Conservation (phyloP, 2,888 invertebrate species). For the Thera obeliscata region DNA sequence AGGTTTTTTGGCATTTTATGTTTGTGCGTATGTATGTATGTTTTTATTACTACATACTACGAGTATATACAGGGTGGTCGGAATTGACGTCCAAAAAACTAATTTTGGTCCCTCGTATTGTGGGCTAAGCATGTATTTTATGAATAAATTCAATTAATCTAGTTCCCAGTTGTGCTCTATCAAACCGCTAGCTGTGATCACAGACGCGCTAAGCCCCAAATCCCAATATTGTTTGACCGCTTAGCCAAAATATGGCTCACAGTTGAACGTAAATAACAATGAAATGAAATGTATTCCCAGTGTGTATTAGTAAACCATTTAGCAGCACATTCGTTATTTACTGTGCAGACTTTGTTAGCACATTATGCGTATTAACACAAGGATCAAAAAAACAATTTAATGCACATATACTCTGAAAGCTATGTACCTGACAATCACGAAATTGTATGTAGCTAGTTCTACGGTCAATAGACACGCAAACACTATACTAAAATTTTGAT, state of each 20-base stretch:
- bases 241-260: conserved; percentile 19
- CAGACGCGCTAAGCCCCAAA: too few relatives aligned
- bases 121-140: too few relatives aligned
- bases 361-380: background rate
- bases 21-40: too few relatives aligned
- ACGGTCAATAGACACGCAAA: too few relatives aligned
- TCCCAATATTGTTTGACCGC: background rate
- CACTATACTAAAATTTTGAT: too few relatives aligned
- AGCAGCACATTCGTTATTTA: conserved; percentile 21
- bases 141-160: background rate
- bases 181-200: too few relatives aligned
- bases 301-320: conserved; percentile 22
- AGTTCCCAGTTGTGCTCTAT: background rate
- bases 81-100: too few relatives aligned
- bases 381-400: background rate
- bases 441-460: too few relatives aligned
- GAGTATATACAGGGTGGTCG: too few relatives aligned
- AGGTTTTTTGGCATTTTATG: too few relatives aligned
- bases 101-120: too few relatives aligned
- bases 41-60: too few relatives aligned
- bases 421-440: background rate
- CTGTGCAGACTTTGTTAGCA: conserved; percentile 27
- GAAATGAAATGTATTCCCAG: conserved; percentile 10
- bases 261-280: conserved; percentile 10
- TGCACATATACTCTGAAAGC: conserved; percentile 12